Base-by-base conservation (phyloP, 1,140 invertebrate species). In the Halictus rubicundus region DNA sequence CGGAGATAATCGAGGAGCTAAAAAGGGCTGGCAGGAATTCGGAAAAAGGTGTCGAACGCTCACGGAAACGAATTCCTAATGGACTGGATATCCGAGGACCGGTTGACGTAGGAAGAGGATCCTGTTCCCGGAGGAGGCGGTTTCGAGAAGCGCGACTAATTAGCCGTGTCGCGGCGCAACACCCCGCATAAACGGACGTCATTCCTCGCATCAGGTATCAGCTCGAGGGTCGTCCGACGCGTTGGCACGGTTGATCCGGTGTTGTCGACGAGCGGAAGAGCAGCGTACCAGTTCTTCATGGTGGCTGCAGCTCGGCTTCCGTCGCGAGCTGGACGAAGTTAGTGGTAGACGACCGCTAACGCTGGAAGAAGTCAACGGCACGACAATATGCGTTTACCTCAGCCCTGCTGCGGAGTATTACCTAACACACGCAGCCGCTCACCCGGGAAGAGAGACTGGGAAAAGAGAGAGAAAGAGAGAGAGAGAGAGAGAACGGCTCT, bases 351-450 rank as follows among this genome's bases (percentile, higher is more conserved):
- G n/a, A n/a, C n/a, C n/a, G n/a, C n/a, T n/a, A n/a, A n/a, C 63
- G 73, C 74, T 80, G 71, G 57, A 84, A 61, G 63, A 81, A 85
- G 83, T 85, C 82, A 74, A 85, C 73, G 82, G 83, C 83, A 84
- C 64, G 83, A 80, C 82, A 80, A 81, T 84, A 75, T 81, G 82
- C 83, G 84, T 84, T 85, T 85, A 84, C 78, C 82, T 10, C 59
- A 61, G 60, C 75, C 14, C 14, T 1, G 60, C 65, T 52, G n/a
- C n/a, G 25, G 27, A 66, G 80, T 81, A 86, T 86, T 86, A 85
- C 83, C 68, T 85, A 85, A 85, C 83, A 82, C 83, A 74, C 68
- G 75, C 42, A 42, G 42, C 32, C 32, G 32, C 42, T 42, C 12
- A 42, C 42, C 9, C 42, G 42, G 49, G 1, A 0, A 12, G 42